These are phyloP conservation scores for Syrista parreyssii DNA, from an alignment of 2,888 invertebrate species.

Conservation along the genomic window DNA sequence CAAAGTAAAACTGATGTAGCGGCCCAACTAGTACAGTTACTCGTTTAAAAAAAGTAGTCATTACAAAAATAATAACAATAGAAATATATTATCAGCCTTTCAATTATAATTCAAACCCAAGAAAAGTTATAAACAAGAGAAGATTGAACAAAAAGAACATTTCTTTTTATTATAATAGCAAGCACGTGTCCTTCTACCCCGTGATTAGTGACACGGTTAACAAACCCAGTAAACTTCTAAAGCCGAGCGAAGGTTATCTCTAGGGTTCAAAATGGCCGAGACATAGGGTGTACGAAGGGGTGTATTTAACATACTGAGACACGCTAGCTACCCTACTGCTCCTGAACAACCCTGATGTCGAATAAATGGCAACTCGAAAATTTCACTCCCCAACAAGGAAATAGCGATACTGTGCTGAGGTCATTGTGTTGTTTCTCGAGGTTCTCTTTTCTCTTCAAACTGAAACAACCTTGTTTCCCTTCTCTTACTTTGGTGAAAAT, in stretches of 20 bases:
- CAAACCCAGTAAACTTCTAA: neutral
- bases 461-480: neutral
- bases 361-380: neutral
- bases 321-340: neutral
- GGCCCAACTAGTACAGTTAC: neutral
- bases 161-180: neutral
- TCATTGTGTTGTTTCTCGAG: neutral
- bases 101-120: neutral
- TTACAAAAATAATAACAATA: too few relatives aligned
- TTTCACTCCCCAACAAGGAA: neutral
- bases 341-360: neutral
- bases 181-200: neutral
- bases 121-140: neutral
- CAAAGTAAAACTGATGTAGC: too few relatives aligned
- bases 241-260: conserved; percentile 4
- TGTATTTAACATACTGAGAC: conserved; percentile 6
- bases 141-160: neutral
- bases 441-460: neutral
- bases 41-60: neutral
- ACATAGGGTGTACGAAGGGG: neutral
- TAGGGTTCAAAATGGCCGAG: neutral
- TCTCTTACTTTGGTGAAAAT: neutral
- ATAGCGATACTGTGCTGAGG: neutral
- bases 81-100: too few relatives aligned
- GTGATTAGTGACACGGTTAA: neutral